phyloP scores from a whole-genome alignment of 2,888 invertebrate genomes.

The Lochmaea capreae region DNA sequence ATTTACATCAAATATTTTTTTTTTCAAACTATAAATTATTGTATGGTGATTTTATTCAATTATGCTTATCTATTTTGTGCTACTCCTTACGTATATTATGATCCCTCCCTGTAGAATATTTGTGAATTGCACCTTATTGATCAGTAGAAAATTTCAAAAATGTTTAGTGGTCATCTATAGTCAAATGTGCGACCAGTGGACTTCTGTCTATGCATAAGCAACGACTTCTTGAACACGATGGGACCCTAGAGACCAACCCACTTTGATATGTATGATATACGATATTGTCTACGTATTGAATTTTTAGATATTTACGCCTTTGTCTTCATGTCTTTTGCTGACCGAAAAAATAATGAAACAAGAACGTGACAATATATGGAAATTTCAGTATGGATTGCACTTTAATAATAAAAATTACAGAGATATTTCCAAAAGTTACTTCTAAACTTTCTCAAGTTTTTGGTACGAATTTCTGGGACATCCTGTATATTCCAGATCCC shows the following conservation, averaged over 20 bases:
- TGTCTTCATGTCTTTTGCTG: slow-evolving; percentile 43
- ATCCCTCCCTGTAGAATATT: background rate
- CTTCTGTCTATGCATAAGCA: slow-evolving; percentile 63
- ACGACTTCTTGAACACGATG: slow-evolving; percentile 62
- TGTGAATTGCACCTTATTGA: slow-evolving; percentile 20
- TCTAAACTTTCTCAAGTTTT: too few species aligned
- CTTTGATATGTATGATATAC: slow-evolving; percentile 65
- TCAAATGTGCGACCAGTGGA: slow-evolving; percentile 65
- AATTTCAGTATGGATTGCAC: background rate
- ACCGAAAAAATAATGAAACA: background rate
- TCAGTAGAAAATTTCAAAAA: slow-evolving; percentile 50
- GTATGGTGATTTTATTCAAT: too few species aligned
- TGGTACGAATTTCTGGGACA: too few species aligned
- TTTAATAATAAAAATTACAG: too few species aligned
- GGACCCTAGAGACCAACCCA: slow-evolving; percentile 62
- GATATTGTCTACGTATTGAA: slow-evolving; percentile 62
- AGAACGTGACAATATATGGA: slow-evolving; percentile 8
- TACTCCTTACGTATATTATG: background rate
- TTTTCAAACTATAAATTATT: too few species aligned
- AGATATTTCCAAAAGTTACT: too few species aligned
- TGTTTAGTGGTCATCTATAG: slow-evolving; percentile 66
- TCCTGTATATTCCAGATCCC: too few species aligned
- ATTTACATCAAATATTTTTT: too few species aligned
- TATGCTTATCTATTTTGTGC: too few species aligned
- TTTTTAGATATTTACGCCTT: slow-evolving; percentile 60